These are phyloP conservation scores for Hirudo medicinalis DNA, from an alignment of 1,140 invertebrate species.

Conservation along the genomic window DNA sequence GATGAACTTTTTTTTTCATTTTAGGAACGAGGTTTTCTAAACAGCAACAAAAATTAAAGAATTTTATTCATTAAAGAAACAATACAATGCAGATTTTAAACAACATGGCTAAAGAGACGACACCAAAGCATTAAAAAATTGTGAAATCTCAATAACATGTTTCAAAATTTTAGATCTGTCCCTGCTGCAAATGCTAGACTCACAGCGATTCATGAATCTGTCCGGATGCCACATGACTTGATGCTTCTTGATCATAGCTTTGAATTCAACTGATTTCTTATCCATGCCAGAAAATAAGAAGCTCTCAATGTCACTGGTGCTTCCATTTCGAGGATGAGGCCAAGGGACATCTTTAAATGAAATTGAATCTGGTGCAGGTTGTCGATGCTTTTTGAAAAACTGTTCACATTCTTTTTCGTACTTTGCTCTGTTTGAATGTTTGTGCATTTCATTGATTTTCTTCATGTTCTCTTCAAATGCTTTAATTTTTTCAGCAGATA, in stretches of 20 bases:
- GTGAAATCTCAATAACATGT: background rate
- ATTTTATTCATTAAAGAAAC: too few relatives aligned
- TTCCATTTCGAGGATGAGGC: background rate
- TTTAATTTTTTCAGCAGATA: background rate
- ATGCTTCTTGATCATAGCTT: background rate
- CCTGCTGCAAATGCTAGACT: background rate
- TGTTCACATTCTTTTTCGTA: background rate
- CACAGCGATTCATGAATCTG: background rate
- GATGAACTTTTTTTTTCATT: too few relatives aligned
- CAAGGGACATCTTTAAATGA: background rate
- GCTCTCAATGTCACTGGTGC: background rate
- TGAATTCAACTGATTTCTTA: slow-evolving; percentile 1
- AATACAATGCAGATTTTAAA: too few relatives aligned
- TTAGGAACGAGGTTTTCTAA: too few relatives aligned
- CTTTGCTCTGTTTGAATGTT: background rate
- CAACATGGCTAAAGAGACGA: too few relatives aligned
- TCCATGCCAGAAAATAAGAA: slow-evolving; percentile 4
- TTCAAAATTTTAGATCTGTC: background rate
- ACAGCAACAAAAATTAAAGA: too few relatives aligned
- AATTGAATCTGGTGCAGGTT: background rate
- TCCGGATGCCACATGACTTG: slow-evolving; percentile 7
- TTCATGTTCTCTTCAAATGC: slow-evolving; percentile 8
- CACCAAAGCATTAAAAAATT: background rate
- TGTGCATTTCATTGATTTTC: background rate
- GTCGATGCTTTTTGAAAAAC: slow-evolving; percentile 4